These are phyloP conservation scores for Lysandra bellargus DNA, from an alignment of 2,888 invertebrate species.

Conservation along the genomic window DNA sequence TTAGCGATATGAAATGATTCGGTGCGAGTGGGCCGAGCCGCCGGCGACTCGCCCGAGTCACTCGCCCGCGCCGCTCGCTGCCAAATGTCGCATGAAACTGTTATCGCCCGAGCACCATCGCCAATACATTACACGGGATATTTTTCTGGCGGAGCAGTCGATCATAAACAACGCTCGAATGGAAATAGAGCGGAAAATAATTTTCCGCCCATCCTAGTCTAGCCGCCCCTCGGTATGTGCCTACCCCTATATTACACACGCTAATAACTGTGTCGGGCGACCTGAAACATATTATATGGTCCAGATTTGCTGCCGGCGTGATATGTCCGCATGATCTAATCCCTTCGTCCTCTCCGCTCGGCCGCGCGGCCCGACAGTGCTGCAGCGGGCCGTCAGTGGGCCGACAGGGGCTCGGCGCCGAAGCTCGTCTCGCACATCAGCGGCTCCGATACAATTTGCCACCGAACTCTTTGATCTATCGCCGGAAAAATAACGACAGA, in stretches of 20 bases:
- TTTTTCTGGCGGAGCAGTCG: constrained; percentile 20
- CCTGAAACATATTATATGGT: not conserved
- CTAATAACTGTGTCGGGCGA: constrained; percentile 1
- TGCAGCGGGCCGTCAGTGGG: not conserved
- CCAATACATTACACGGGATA: constrained; percentile 24
- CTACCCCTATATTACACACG: constrained; percentile 2
- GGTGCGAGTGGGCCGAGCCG: not conserved
- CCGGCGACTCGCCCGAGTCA: not conserved
- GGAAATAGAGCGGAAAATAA: constrained; percentile 26
- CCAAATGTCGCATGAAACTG: constrained; percentile 27
- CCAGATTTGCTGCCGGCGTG: not conserved
- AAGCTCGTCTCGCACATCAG: constrained; percentile 55
- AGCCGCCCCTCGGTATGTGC: not conserved
- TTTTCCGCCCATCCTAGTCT: constrained; percentile 19
- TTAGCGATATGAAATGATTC: not conserved
- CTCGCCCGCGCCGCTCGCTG: not conserved
- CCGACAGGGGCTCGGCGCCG: constrained; percentile 20
- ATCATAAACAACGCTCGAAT: constrained; percentile 24
- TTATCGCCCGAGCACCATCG: constrained; percentile 15
- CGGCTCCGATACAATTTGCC: constrained; percentile 71
- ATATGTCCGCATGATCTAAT: not conserved
- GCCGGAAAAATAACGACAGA: constrained; percentile 70
- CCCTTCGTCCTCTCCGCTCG: not conserved
- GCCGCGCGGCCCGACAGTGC: not conserved
- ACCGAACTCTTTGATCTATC: constrained; percentile 67